phyloP scores from a whole-genome alignment of 35 echinoderm and acorn worm species.

The Stichopus chloronotus region DNA sequence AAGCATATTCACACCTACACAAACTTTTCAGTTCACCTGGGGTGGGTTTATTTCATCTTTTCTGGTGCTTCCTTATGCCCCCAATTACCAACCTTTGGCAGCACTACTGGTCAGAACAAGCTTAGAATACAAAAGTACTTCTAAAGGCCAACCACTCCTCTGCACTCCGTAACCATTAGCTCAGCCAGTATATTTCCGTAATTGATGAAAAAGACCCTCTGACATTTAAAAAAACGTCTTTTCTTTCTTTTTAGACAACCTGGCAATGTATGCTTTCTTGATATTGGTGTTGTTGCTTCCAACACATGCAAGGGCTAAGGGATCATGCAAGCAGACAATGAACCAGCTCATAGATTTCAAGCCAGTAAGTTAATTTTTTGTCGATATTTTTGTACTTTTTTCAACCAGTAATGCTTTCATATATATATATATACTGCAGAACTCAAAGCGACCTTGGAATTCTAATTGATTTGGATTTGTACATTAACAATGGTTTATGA shows the following conservation, averaged over 20 bases:
- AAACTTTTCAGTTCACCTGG: no score
- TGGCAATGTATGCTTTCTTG: background rate
- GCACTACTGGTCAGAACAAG: background rate
- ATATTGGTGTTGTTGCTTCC: background rate
- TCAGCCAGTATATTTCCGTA: background rate
- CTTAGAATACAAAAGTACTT: background rate
- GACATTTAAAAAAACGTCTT: conserved; percentile 10
- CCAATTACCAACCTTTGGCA: conserved; percentile 8
- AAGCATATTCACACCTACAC: no score
- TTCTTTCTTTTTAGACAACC: background rate
- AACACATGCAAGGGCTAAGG: background rate
- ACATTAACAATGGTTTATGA: no score
- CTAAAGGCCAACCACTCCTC: background rate
- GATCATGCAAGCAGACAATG: background rate
- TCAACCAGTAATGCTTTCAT: no score
- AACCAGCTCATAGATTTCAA: background rate
- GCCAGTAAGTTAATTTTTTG: conserved; percentile 5
- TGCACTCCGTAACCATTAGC: conserved; percentile 6
- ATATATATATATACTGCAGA: no score
- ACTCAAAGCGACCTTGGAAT: no score
- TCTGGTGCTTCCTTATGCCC: background rate
- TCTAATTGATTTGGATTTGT: no score
- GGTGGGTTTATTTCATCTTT: background rate
- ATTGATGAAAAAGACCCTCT: background rate
- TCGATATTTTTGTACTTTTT: background rate